Evolutionary conservation across 2,797 vertebrate species (phyloP), one percentile per base, ranked within the genome.

Genomic region (Sorex maritimensis): DNA sequence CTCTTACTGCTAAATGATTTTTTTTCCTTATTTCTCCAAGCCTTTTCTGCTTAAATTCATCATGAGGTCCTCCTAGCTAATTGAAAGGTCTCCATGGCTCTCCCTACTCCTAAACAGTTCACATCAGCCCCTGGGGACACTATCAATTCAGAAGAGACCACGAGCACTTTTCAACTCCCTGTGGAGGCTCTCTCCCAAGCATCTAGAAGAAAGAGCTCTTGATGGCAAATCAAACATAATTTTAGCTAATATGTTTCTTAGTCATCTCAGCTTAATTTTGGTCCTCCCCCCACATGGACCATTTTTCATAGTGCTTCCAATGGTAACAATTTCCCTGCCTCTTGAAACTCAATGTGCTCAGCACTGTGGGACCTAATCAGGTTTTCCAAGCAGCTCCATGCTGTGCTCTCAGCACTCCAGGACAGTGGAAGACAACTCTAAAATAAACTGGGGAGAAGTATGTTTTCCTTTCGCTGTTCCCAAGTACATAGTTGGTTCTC

Each of bases 201-300:
- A 97, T 96, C 96, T 93, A 89, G 96, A 97, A 96, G 81, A 96
- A 85, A 94, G 95, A 95, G 96, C 97, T 97, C 97, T 96, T 94
- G 96, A 96, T 95, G 96, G 97, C 96, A 97, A 98, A 98, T 98
- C 98, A 97, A 98, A 97, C 94, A 96, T 92, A 96, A 96, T 97
- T 98, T 97, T 95, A 94, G 92, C 97, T 97, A 97, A 98, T 97
- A 95, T 97, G 97, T 97, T 97, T 97, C 0, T 0, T 95, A 96
- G 96, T 58, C 21, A 96, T 97, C 94, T 98, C 93, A 69, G 90
- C 94, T 96, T 98, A 88, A 0, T 97, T 96, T 96, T 85, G 93
- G 91, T 87, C 92, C 81, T 96, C 68, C 85, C 95, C 83, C 78
- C 26, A 81, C 68, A 91, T 41, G 84, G 69, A 84, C 89, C 81